Conservation (phyloP, 2,888 invertebrate species). For the Xestia c-nigrum region DNA sequence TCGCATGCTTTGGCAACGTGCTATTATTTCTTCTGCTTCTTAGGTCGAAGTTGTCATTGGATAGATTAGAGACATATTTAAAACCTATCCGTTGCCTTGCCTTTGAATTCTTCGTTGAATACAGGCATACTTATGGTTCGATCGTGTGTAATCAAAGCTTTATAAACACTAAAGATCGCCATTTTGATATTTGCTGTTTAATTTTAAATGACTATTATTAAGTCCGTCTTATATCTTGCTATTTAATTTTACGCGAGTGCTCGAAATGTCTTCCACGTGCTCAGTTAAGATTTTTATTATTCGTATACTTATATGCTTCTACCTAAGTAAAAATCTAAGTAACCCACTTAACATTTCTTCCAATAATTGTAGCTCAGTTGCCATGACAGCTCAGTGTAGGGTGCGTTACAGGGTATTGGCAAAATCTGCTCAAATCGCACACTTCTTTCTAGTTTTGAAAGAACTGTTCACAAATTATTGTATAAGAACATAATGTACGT, state of each 20-base stretch:
- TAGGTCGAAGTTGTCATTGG: constrained; percentile 19
- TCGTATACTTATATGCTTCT: constrained; percentile 38
- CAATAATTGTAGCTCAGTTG: constrained; percentile 66
- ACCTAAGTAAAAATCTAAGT: constrained; percentile 25
- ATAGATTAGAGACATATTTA: constrained; percentile 11
- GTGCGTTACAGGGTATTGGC: constrained; percentile 78
- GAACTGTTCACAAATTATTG: constrained; percentile 73
- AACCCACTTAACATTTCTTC: constrained; percentile 25
- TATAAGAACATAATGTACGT: constrained; percentile 64
- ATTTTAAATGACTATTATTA: constrained; percentile 48
- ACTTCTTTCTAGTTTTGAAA: constrained; percentile 70
- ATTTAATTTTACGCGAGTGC: constrained; percentile 43
- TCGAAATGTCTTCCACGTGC: constrained; percentile 53
- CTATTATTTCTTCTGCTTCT: constrained; percentile 32
- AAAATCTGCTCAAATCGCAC: constrained; percentile 78
- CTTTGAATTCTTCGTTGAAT: constrained; percentile 18
- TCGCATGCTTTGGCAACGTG: constrained; percentile 5
- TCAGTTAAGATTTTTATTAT: constrained; percentile 32
- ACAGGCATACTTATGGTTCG: background rate
- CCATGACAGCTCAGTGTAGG: constrained; percentile 69
- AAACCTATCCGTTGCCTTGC: background rate
- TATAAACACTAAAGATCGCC: constrained; percentile 67
- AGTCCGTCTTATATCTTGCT: constrained; percentile 51
- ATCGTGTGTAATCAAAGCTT: constrained; percentile 66
- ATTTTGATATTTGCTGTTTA: constrained; percentile 43